Base-by-base conservation (phyloP, 2,113 vertebrate species). In the Sciurus niger region DNA sequence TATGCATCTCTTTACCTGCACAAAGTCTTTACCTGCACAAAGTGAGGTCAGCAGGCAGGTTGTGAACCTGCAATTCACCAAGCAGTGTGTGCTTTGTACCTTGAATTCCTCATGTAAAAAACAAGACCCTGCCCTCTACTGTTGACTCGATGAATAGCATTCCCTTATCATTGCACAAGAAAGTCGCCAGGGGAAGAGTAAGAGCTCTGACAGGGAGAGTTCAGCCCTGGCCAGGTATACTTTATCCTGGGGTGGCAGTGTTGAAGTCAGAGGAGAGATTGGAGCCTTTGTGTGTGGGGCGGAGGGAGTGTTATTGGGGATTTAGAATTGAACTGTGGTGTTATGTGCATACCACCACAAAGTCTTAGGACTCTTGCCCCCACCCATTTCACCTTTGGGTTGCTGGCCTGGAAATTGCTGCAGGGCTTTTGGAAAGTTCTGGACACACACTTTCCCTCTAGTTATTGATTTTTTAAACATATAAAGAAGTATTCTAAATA, bases 391-490 rank as follows among this genome's bases (percentile, higher is more conserved):
- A 37, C 14, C 63, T 55, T 51, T 18, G 32, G 12, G 16, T 4
- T 76, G 28, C 74, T 78, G 51, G 11, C 53, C 34, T 63, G 25
- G n/a, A 95, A 96, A 91, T 14, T 13, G n/a, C n/a, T 72, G 8
- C 18, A 63, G 12, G 24, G 10, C 7, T 90, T 94, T 1, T 48
- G 25, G 46, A 60, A 91, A 2, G 0, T 78, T 93, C 40, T 90
- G 93, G 85, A 70, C 83, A 89, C 72, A 58, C 6, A 32, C 55
- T 37, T 89, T 77, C 77, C 53, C 80, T 83, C 28, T 77, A 84
- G 40, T 40, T 40, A 40, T 82, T 73, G n/a, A 24, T 12, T 28
- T 89, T 87, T 93, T 24, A 1, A 82, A 58, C 8, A n/a, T 32
- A 25, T 55, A 51, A 73, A 74, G 40, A 84, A 86, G 8, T 74